A percentile compares a stretch with the other conserved stretches of the same genome.
These are phyloP conservation scores for Noturus placidus DNA, from an alignment of 2,113 vertebrate genomes.

Conservation along the genomic window DNA sequence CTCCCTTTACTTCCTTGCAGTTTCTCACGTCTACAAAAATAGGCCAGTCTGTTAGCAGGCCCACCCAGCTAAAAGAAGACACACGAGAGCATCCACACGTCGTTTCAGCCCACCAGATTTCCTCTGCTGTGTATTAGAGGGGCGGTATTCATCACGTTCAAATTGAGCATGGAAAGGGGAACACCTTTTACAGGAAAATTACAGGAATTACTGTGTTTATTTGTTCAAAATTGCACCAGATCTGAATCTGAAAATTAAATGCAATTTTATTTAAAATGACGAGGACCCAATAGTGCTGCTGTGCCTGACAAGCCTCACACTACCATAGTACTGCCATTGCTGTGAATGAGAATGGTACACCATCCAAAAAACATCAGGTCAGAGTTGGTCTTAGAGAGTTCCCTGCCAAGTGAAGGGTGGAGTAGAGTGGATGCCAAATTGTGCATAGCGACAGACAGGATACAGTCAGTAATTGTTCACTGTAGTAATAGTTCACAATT, in stretches of 20 bases:
- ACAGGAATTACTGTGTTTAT: constrained; percentile 36
- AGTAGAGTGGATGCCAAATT: not conserved
- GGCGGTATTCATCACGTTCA: constrained; percentile 3
- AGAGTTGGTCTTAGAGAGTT: not conserved
- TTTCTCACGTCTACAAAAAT: constrained; percentile 55
- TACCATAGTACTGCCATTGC: not conserved
- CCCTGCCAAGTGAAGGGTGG: not conserved
- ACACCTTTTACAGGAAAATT: constrained; percentile 38
- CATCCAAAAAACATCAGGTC: not conserved
- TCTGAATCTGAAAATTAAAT: not conserved
- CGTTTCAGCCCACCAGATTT: constrained; percentile 28
- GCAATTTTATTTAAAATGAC: not conserved
- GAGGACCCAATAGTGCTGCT: not conserved
- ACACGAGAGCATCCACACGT: constrained; percentile 28
- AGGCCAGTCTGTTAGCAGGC: constrained; percentile 55
- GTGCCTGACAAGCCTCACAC: not conserved
- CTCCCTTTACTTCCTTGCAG: constrained; percentile 56
- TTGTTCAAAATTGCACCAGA: not conserved
- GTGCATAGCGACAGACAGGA: constrained; percentile 16
- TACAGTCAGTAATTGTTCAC: not conserved
- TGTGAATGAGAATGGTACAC: not conserved
- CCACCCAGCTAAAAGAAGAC: constrained; percentile 58
- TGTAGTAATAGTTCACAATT: not conserved
- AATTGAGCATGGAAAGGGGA: constrained; percentile 26
- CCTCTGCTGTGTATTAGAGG: not conserved